Evolutionary conservation across 2,113 vertebrate genomes (phyloP), one percentile per base, ranked within the genome.

Genomic region (Xenopus borealis): DNA sequence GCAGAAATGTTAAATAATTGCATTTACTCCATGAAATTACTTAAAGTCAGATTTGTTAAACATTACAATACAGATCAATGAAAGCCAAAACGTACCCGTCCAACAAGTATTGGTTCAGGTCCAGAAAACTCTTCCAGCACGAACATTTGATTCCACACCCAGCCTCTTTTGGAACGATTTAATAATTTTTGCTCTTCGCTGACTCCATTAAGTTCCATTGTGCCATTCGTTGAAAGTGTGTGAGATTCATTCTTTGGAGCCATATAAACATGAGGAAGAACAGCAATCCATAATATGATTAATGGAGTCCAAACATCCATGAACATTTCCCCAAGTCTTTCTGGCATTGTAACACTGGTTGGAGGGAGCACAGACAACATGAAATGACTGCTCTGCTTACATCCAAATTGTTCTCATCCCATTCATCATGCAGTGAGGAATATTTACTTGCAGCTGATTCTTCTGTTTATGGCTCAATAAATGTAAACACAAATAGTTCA

Each of bases 131-230:
- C 97, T 91, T 99, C 97, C 88, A 99, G 84, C 82, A 99, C 97
- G 92, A 99, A 99, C 97, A 99, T 99, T 94, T 99, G 97, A 91
- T 99, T 99, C 97, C 96, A 99, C 90, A 99, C 97, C 97, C 97
- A 99, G 89, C 97, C 97, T 89, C 97, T 96, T 89, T 95, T 99
- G 89, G 94, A 94, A 78, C 97, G 95, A 85, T 91, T 96, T 88
- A 98, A 93, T 89, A 96, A 86, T 85, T 89, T 93, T 86, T 94
- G 94, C 86, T 95, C 95, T 92, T 95, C 94, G 81, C 72, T 90
- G 85, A 91, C 87, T 79, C 88, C 86, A 83, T 82, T 89, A 79
- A 91, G 91, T 87, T 86, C 90, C 82, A 85, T 86, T 78, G 84
- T 85, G 78, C 90, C 92, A 88, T 91, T 92, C 85, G 86, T 91